Evolutionary conservation across 1,140 invertebrate species (phyloP), one percentile per base, ranked within the genome.

Genomic region (Berghia stephanieae): DNA sequence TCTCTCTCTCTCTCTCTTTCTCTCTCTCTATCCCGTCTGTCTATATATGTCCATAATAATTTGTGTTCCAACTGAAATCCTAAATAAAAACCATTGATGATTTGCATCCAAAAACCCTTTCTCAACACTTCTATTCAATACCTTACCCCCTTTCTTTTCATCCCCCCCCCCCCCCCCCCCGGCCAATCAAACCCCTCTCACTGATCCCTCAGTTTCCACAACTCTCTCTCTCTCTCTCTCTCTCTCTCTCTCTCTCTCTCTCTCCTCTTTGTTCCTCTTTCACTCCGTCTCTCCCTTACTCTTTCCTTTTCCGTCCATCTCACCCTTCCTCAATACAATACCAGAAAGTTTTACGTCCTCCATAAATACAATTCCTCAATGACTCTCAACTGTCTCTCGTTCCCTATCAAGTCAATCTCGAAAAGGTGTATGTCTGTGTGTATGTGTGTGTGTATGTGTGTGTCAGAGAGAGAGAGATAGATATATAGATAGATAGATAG

Each of bases 181-280:
- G n/a, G n/a, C n/a, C n/a, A n/a, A n/a, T n/a, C n/a, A n/a, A n/a
- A n/a, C n/a, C n/a, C n/a, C n/a, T n/a, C n/a, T n/a, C n/a, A n/a
- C n/a, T n/a, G n/a, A n/a, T n/a, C n/a, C n/a, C n/a, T n/a, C n/a
- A n/a, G n/a, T n/a, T n/a, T n/a, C n/a, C n/a, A n/a, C n/a, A n/a
- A n/a, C n/a, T n/a, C n/a, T n/a, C n/a, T n/a, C n/a, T n/a, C 31
- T 67, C 4, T 67, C 18, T 67, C 63, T n/a, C 63, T 67, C 27
- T 31, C 63, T 31, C 5, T 31, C 63, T 16, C 63, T 34, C 31
- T 5, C 31, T 18, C 8, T 16, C 31, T 10, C 34, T 34, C 40
- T 55, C 3, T 73, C 43, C 34, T 27, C 34, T 16, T 13, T 55
- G 24, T 13, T 21, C 5, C 6, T 74, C 3, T 31, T 5, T 18